Percentiles rank a stretch among this genome's conserved stretches.
phyloP scores from a whole-genome alignment of 2,888 invertebrate genomes.

The Cistogaster globosa region DNA sequence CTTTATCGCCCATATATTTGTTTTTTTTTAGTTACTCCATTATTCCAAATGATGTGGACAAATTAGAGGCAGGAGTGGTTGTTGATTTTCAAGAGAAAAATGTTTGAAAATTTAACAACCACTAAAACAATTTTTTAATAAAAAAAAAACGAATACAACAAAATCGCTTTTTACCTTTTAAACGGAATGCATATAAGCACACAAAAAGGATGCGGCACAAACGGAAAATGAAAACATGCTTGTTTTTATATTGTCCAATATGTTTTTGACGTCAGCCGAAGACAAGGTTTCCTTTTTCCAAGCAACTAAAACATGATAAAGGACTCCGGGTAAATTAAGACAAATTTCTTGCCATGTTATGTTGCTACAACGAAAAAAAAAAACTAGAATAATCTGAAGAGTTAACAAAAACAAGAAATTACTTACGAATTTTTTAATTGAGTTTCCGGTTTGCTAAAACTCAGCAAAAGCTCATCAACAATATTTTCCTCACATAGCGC shows the following conservation, averaged over 20 bases:
- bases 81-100: too few relatives aligned
- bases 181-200: conserved; percentile 94
- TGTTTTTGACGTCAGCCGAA: conserved; percentile 93
- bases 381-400: too few relatives aligned
- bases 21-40: too few relatives aligned
- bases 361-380: conserved; percentile 80
- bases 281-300: conserved; percentile 96
- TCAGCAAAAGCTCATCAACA: conserved; percentile 92
- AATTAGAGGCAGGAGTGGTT: too few relatives aligned
- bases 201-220: conserved; percentile 96
- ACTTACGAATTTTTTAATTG: conserved; percentile 89
- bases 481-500: conserved; percentile 90
- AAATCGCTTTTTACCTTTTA: conserved; percentile 84
- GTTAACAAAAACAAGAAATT: neutral
- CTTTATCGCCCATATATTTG: too few relatives aligned
- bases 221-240: conserved; percentile 95
- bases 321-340: conserved; percentile 92
- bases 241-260: conserved; percentile 93
- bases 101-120: too few relatives aligned
- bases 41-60: too few relatives aligned
- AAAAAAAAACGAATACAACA: too few relatives aligned
- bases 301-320: conserved; percentile 93
- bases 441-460: conserved; percentile 90
- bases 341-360: conserved; percentile 93
- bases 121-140: too few relatives aligned